A percentile compares a stretch with the other conserved stretches of the same genome.
These are phyloP conservation scores for Lasioglossum figueresi DNA, from an alignment of 2,888 invertebrate genomes.

Conservation along the genomic window DNA sequence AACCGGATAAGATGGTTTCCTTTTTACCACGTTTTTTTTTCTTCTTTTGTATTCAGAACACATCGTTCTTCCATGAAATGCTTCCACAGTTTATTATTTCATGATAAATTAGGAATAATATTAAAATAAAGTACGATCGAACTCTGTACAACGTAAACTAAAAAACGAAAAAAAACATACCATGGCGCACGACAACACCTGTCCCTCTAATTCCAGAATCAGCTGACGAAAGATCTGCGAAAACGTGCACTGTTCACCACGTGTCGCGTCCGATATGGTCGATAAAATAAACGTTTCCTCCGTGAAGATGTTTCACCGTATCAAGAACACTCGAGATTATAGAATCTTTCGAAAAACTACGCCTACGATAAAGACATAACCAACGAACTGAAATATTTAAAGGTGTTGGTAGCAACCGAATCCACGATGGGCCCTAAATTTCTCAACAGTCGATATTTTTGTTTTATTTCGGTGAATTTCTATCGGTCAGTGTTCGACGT, in stretches of 20 bases:
- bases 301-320: constrained; percentile 13
- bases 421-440: not conserved
- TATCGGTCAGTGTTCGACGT: not conserved
- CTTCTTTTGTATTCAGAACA: too few species aligned
- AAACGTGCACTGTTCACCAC: constrained; percentile 30
- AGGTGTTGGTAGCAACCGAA: not conserved
- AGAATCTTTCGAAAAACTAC: not conserved
- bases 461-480: not conserved
- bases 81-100: too few species aligned
- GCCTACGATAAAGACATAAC: not conserved
- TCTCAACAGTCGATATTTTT: not conserved
- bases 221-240: constrained; percentile 5
- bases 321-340: constrained; percentile 1
- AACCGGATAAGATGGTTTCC: too few species aligned
- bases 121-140: too few species aligned
- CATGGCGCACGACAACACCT: constrained; percentile 49
- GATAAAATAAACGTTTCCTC: not conserved
- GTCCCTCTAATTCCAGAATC: constrained; percentile 43
- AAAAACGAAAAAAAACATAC: constrained; percentile 48
- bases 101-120: too few species aligned
- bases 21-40: too few species aligned
- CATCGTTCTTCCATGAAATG: too few species aligned
- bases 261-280: constrained; percentile 8
- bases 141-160: not conserved
- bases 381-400: not conserved